Conservation (phyloP, 2,888 invertebrate genomes). For the Drosophila trichaetosa region DNA sequence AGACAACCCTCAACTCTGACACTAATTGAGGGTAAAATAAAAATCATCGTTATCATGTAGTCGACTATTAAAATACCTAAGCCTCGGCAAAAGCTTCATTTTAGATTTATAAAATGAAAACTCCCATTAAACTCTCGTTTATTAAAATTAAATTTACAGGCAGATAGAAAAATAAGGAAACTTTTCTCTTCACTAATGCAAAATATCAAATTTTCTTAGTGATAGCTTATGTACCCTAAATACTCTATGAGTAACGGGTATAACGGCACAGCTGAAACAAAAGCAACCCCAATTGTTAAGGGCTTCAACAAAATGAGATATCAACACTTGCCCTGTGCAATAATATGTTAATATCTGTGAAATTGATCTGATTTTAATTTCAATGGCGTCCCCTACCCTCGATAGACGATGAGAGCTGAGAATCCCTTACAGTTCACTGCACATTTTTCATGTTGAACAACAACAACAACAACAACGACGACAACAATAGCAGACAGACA, state of each 20-base stretch:
- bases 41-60: not conserved
- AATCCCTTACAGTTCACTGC: constrained; percentile 72
- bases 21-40: constrained; percentile 34
- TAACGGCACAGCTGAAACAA: constrained; percentile 23
- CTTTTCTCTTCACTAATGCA: not conserved
- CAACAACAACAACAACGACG: constrained; percentile 27
- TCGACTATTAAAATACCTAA: constrained; percentile 19
- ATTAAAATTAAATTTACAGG: not conserved
- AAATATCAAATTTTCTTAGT: not conserved
- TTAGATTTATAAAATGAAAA: too few relatives aligned
- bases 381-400: constrained; percentile 46
- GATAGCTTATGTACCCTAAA: constrained; percentile 9
- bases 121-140: too few relatives aligned
- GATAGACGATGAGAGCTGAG: constrained; percentile 33
- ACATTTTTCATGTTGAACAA: constrained; percentile 55
- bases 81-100: too few relatives aligned
- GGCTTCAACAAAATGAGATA: constrained; percentile 40
- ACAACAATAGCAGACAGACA: constrained; percentile 41
- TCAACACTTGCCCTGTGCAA: constrained; percentile 62
- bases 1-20: constrained; percentile 45
- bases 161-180: not conserved
- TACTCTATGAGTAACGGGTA: constrained; percentile 9
- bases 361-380: constrained; percentile 80
- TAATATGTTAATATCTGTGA: constrained; percentile 75
- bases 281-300: constrained; percentile 59